phyloP scores from a whole-genome alignment of 2,797 vertebrate genomes.

The Ptychobarbus kaznakovi region DNA sequence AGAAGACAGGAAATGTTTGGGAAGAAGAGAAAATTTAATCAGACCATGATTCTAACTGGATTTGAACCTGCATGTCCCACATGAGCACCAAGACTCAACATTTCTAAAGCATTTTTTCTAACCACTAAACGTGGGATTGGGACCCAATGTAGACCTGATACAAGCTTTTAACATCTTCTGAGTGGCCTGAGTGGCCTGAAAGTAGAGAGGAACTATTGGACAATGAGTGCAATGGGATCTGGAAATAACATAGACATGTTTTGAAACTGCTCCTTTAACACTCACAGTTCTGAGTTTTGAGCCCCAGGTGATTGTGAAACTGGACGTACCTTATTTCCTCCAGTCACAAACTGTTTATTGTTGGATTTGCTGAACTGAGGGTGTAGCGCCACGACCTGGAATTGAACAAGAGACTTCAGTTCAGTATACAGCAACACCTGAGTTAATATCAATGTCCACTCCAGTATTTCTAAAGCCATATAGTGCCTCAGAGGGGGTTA shows the following conservation, averaged over 20 bases:
- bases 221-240: not conserved
- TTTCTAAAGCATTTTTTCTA: not conserved
- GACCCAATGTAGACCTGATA: not conserved
- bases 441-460: slow-evolving; percentile 31
- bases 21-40: not conserved
- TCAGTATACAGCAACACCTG: not conserved
- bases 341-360: slow-evolving; percentile 98
- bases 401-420: slow-evolving; percentile 40
- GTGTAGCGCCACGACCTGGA: slow-evolving; percentile 88
- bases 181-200: too few species aligned
- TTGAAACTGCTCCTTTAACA: not conserved
- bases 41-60: not conserved
- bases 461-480: slow-evolving; percentile 4
- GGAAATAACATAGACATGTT: not conserved
- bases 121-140: not conserved
- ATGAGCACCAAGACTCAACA: not conserved
- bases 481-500: slow-evolving; percentile 24
- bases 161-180: not conserved
- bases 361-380: slow-evolving; percentile 93
- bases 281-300: not conserved
- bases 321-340: slow-evolving; percentile 92
- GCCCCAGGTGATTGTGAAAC: slow-evolving; percentile 18
- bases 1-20: not conserved
- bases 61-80: not conserved
- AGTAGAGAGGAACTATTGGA: not conserved